A percentile compares a stretch with the other conserved stretches of the same genome.
Conservation (phyloP, 2,113 vertebrate species). For the Lanius ludovicianus region DNA sequence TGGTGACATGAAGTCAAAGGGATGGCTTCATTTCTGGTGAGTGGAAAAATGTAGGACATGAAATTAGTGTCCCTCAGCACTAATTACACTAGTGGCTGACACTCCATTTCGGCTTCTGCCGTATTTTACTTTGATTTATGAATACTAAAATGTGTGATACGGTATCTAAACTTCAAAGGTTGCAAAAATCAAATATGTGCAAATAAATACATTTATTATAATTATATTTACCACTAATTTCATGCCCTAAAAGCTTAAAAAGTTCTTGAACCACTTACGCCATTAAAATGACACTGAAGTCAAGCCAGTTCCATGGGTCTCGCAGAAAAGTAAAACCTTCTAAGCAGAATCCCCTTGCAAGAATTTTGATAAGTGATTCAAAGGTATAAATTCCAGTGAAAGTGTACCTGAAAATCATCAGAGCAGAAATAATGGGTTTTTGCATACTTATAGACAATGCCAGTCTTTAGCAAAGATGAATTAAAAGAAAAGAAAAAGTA, state of each 20-base stretch:
- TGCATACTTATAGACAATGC: background rate
- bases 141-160: background rate
- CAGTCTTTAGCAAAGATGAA: background rate
- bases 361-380: constrained; percentile 94
- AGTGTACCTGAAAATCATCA: constrained; percentile 83
- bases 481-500: constrained; percentile 3
- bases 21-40: constrained; percentile 53
- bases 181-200: background rate
- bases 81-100: background rate
- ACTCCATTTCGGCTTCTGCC: background rate
- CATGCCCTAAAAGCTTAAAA: constrained; percentile 25
- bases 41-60: constrained; percentile 48
- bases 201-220: background rate
- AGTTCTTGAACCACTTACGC: constrained; percentile 86
- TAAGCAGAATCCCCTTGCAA: constrained; percentile 94
- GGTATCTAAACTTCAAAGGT: background rate
- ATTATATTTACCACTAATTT: constrained; percentile 49
- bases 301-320: constrained; percentile 99
- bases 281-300: constrained; percentile 96
- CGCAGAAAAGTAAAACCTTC: constrained; percentile 95
- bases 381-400: constrained; percentile 98
- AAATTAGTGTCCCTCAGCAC: constrained; percentile 51
- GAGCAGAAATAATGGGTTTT: constrained; percentile 17
- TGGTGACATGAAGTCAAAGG: constrained; percentile 30
- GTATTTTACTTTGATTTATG: background rate